Base-by-base conservation (phyloP, 2,113 vertebrate genomes). In the Phocoena sinus region DNA sequence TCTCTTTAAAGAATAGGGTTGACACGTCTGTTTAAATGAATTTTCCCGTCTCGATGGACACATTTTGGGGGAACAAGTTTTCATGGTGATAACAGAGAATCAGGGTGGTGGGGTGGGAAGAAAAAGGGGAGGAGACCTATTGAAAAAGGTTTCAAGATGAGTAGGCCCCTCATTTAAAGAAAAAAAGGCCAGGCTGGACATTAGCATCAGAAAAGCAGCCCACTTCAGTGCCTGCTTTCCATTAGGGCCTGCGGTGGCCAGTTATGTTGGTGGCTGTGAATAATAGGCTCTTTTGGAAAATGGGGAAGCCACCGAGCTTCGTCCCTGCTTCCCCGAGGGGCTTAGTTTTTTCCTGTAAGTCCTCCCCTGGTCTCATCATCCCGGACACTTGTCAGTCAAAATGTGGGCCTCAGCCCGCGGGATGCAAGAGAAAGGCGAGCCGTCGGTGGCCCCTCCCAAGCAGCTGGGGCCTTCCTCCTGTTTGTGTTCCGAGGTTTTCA, bases 151-250 rank as follows among this genome's bases (percentile, higher is more conserved):
- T 92, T 62, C 68, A 44, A 70, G 77, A 89, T 79, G 77, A 89
- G 47, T 38, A 79, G 36, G 50, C 17, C 62, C 33, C 77, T 97
- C 41, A 79, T 88, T 94, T n/a, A 41, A 63, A 92, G 14, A 50
- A 14, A 50, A 50, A 80, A 83, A 41, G 28, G 31, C 36, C 26
- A 93, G 68, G n/a, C 86, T 93, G n/a, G 56, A 50, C 28, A 86
- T 95, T 97, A 94, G 91, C 95, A 95, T 97, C 62, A 93, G 96
- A 97, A 97, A 97, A 94, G 58, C 91, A 81, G 21, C 47, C 80
- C 56, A 50, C 53, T 94, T 83, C 38, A 33, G 60, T 0, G 28
- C 47, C 25, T 38, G 63, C 70, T 88, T 94, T 50, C 74, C 26
- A 28, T 41, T 56, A 58, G 60, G 71, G 71, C n/a, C 47, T 67